Evolutionary conservation across 92 coral and sea anemone genomes (phyloP).

Genomic region (Palythoa heliodiscus): DNA sequence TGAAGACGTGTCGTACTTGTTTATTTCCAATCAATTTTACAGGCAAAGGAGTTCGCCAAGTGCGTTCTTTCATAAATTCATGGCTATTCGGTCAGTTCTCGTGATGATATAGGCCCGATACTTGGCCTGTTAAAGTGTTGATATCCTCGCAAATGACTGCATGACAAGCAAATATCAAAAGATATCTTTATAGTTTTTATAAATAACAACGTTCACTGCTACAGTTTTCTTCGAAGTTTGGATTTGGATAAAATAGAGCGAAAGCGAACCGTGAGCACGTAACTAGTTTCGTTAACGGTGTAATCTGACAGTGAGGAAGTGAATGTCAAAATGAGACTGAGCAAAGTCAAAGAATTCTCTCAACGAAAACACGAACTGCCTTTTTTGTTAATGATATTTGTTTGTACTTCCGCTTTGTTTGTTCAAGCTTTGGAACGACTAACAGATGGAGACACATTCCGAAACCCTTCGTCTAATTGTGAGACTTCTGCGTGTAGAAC

Average conservation of each 20-base stretch:
- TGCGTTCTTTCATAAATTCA: not conserved
- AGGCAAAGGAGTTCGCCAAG: not conserved
- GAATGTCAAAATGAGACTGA: not conserved
- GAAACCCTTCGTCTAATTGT: conserved; percentile 3
- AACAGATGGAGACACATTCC: conserved; percentile 20
- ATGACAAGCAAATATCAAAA: not conserved
- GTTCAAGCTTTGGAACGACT: conserved; percentile 28
- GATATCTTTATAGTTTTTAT: not conserved
- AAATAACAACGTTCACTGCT: not conserved
- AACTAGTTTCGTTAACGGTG: no score
- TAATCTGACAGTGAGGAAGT: not conserved
- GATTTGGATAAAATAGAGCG: not conserved
- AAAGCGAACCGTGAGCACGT: not conserved
- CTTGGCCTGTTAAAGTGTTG: not conserved
- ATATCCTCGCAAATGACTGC: not conserved
- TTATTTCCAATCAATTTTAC: not conserved
- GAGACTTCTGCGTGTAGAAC: not conserved
- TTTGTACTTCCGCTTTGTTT: not conserved
- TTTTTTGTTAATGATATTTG: not conserved
- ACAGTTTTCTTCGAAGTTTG: not conserved
- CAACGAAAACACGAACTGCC: not conserved
- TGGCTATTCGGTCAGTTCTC: not conserved
- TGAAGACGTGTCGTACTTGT: not conserved
- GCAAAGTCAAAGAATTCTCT: no score
- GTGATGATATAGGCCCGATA: not conserved